Evolutionary conservation across 2,113 vertebrate species (phyloP), one percentile per base, ranked within the genome.

Genomic region (Nicator chloris): DNA sequence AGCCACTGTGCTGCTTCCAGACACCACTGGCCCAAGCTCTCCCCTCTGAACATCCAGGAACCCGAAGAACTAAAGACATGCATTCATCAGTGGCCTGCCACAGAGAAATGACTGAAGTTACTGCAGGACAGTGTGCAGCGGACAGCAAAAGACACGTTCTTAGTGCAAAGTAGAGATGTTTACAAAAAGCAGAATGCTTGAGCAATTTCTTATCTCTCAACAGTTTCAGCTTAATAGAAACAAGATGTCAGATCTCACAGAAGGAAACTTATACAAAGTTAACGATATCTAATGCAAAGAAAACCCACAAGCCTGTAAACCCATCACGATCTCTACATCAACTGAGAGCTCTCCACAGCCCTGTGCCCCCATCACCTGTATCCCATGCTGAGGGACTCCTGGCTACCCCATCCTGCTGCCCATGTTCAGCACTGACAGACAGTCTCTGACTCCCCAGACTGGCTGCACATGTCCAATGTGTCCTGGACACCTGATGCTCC

Each of bases 51-150:
- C 2, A 37, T 4, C 44, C 53, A 82, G 61, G 82, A 86, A 31
- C 2, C 4, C 18, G 1, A 20, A 37, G 17, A 85, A 64, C 65
- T 63, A 33, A 60, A 33, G 7, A 39, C 4, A 50, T 1, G 1
- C 53, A 3, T 45, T 51, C 15, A 14, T 6, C 50, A 66, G 39
- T 5, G 4, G 39, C 42, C 57, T 39, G 33, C 33, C 88, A 45
- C 56, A 68, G 35, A 50, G 60, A 50, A 61, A 30, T 2, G 0
- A 37, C 2, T 3, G 1, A 63, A 66, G 56, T 11, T 35, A 42
- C 82, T 12, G 18, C 4, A 69, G 49, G 53, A 64, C n/a, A 13
- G n/a, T 0, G 0, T 2, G 10, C 15, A 16, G 13, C 3, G 9
- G 37, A 33, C 10, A 76, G 49, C 40, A 60, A 42, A 66, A n/a